Base-by-base conservation (phyloP, 2,888 invertebrate genomes). In the Megalurothrips usitatus region DNA sequence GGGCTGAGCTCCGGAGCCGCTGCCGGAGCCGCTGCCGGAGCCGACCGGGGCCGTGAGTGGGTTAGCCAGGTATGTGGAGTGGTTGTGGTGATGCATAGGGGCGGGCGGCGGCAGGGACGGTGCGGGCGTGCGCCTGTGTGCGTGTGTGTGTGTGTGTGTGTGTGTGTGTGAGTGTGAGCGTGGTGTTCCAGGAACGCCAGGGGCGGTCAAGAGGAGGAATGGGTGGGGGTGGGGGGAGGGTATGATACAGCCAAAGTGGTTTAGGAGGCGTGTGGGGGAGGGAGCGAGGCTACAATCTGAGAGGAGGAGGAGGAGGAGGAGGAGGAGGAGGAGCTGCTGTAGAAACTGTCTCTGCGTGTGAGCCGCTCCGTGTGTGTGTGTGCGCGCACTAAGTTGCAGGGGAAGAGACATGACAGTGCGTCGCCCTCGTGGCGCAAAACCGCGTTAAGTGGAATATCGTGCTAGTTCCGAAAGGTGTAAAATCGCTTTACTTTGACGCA, bases 31-130 rank as follows among this genome's bases (percentile, higher is more conserved):
- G 79, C 58, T 80, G 34, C 34, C 34, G 3, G 34, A 6, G 3
- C 34, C 34, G 34, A 43, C 34, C 52, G 78, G 23, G 81, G 34
- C 48, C n/a, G 52, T 43, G 78, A 79, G 82, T 79, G 82, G 81
- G 82, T 80, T 49, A 78, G 52, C 52, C 79, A 80, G 82, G 83
- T 79, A 81, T 83, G 82, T 34, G 28, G 79, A 79, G 80, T 80
- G 68, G 81, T 81, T 79, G 83, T 63, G 80, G 83, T 81, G 82
- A 82, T 82, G 82, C 80, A 81, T 78, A 81, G 79, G 80, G 81
- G 81, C 80, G 79, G 79, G 43, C 52, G n/a, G 79, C 34, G 80
- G 47, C 48, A n/a, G 79, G n/a, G 68, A 43, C 49, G 79, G 48
- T 12, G 52, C 52, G 52, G 58, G 58, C 14, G n/a, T 58, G 58